A percentile compares a stretch with the other conserved stretches of the same genome.
These are phyloP conservation scores for Illadopsis cleaveri DNA, from an alignment of 2,113 vertebrate genomes.

Conservation along the genomic window DNA sequence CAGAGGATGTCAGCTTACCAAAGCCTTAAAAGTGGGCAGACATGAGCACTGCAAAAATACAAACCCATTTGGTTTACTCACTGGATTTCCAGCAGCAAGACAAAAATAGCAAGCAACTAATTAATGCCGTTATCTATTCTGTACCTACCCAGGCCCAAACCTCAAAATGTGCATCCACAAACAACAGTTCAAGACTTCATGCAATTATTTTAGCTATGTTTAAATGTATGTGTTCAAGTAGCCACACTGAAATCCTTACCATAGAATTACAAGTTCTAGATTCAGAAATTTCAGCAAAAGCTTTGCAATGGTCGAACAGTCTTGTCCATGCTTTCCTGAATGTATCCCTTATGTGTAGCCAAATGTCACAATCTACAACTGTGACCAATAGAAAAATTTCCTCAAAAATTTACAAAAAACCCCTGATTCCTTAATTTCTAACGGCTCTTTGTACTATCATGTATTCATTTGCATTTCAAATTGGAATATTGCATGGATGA, in stretches of 20 bases:
- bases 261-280: not conserved
- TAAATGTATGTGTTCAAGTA: not conserved
- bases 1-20: not conserved
- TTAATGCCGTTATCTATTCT: not conserved
- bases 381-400: not conserved
- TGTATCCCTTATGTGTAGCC: accelerated
- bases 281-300: not conserved
- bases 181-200: not conserved
- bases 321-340: not conserved
- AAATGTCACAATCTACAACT: not conserved
- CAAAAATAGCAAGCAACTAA: not conserved
- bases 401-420: not conserved
- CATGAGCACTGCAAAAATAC: not conserved
- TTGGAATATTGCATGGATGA: not conserved
- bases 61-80: not conserved
- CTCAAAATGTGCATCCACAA: not conserved
- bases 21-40: not conserved
- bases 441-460: not conserved
- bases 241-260: not conserved
- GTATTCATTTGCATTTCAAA: not conserved
- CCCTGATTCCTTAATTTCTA: not conserved
- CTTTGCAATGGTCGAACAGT: not conserved
- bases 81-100: not conserved
- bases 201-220: not conserved
- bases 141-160: not conserved